These are phyloP conservation scores for Climacteris rufus DNA, from an alignment of 2,113 vertebrate genomes.

Conservation along the genomic window DNA sequence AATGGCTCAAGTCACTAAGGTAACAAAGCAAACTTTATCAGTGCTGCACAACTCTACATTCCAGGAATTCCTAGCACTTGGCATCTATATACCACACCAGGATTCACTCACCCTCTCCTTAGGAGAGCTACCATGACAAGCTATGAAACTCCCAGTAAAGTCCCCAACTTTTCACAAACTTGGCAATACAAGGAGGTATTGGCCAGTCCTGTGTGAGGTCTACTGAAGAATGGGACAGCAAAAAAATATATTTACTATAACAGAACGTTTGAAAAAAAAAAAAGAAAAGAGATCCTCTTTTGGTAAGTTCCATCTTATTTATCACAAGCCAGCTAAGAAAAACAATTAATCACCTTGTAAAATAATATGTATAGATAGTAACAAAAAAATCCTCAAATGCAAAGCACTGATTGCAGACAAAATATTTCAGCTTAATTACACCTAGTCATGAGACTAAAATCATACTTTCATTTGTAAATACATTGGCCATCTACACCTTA, in stretches of 20 bases:
- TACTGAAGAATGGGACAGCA: not conserved
- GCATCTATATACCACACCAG: conserved; percentile 77
- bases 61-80: conserved; percentile 90
- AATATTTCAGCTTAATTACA: not conserved
- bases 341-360: not conserved
- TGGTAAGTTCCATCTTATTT: not conserved
- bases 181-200: not conserved
- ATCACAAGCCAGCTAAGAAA: not conserved
- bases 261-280: not conserved
- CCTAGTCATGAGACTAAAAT: not conserved
- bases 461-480: not conserved
- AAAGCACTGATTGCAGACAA: not conserved
- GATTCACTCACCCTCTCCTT: conserved; percentile 27
- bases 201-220: not conserved
- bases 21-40: conserved; percentile 98
- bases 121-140: conserved; percentile 6
- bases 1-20: conserved; percentile 84
- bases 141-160: conserved; percentile 16
- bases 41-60: conserved; percentile 88
- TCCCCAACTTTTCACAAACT: not conserved
- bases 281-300: not conserved
- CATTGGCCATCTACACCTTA: not conserved
- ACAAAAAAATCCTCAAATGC: not conserved
- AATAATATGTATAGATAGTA: not conserved
- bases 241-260: conserved; percentile 18